Conservation (phyloP, 2,888 invertebrate genomes). For the Teleiodes luculella region DNA sequence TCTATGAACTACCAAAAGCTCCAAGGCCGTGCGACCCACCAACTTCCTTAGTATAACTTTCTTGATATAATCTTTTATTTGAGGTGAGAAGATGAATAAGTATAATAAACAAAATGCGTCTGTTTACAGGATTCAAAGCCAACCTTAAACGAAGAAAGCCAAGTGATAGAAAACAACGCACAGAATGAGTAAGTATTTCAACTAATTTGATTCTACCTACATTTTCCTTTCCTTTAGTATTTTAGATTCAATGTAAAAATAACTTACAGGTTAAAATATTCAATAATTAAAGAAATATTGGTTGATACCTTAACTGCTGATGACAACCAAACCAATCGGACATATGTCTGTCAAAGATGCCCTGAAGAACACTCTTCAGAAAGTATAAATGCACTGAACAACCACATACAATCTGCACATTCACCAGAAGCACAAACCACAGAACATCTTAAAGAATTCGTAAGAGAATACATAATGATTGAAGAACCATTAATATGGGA, state of each 20-base stretch:
- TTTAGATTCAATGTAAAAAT: constrained; percentile 5
- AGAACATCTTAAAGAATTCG: constrained; percentile 35
- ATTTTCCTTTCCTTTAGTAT: not conserved
- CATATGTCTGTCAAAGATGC: constrained; percentile 54
- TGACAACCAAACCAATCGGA: constrained; percentile 24
- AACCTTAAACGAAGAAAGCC: not conserved
- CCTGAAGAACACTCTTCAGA: constrained; percentile 26
- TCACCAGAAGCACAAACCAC: constrained; percentile 18
- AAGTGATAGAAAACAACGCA: not conserved
- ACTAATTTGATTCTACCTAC: not conserved
- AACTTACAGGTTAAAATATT: constrained; percentile 50
- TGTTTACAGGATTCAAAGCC: not conserved
- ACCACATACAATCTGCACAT: constrained; percentile 42
- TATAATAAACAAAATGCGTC: not conserved
- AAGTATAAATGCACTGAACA: constrained; percentile 28
- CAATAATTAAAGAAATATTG: constrained; percentile 39
- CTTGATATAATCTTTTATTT: too few relatives aligned
- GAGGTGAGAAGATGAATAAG: too few relatives aligned
- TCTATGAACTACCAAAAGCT: too few relatives aligned
- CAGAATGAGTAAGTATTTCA: constrained; percentile 30
- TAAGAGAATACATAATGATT: constrained; percentile 51
- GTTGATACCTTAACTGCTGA: constrained; percentile 30
- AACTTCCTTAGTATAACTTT: too few relatives aligned
- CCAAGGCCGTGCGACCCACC: too few relatives aligned
- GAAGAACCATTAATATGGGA: constrained; percentile 44